These are phyloP conservation scores for Cyphomyrmex costatus DNA, from an alignment of 1,140 invertebrate species.

Conservation along the genomic window DNA sequence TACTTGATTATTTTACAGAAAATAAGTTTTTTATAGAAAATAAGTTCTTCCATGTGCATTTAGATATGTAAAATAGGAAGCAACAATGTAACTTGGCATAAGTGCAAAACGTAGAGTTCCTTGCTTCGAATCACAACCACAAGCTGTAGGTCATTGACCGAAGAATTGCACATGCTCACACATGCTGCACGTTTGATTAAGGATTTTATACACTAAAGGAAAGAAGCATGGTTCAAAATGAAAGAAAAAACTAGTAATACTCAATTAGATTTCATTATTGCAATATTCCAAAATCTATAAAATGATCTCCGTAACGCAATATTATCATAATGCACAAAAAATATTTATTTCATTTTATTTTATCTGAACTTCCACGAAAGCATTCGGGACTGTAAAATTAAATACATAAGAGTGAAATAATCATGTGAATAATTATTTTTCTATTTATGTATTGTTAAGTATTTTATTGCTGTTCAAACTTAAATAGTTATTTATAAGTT, in stretches of 20 bases:
- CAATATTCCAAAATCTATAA: background rate
- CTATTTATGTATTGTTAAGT: background rate
- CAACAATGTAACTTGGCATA: slow-evolving; percentile 49
- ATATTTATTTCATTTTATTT: background rate
- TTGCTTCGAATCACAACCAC: slow-evolving; percentile 77
- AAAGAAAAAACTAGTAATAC: background rate
- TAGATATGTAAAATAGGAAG: slow-evolving; percentile 4
- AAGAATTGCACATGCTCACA: slow-evolving; percentile 15
- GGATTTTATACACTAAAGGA: background rate
- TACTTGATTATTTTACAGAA: background rate
- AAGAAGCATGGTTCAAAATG: background rate
- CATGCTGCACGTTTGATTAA: slow-evolving; percentile 30
- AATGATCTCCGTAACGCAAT: background rate
- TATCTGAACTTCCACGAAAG: background rate
- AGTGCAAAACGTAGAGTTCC: slow-evolving; percentile 72
- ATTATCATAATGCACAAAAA: background rate
- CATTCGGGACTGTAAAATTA: background rate
- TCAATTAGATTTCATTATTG: background rate
- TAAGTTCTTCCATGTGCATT: background rate
- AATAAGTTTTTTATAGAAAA: background rate
- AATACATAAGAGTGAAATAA: background rate
- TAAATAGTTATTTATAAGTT: background rate
- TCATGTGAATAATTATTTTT: background rate
- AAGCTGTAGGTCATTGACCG: slow-evolving; percentile 81
- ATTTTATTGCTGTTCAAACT: background rate